These are phyloP conservation scores for Meghimatium bilineatum DNA, from an alignment of 2,888 invertebrate genomes.

Conservation along the genomic window DNA sequence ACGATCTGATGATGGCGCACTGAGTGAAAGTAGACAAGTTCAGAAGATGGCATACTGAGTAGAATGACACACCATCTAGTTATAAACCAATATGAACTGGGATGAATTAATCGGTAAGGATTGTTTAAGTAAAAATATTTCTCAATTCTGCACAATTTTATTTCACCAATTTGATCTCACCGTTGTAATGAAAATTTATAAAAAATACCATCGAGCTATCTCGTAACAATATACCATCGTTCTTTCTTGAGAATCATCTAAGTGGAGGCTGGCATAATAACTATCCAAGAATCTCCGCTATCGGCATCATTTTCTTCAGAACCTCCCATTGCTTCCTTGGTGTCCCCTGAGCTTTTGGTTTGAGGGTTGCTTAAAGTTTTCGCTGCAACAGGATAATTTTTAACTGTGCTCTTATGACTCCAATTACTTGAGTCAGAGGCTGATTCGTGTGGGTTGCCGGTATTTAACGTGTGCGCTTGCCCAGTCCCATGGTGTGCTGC, in stretches of 20 bases:
- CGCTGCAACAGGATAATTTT: not conserved
- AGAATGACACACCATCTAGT: no score
- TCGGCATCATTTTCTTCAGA: conserved; percentile 31
- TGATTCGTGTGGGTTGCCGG: not conserved
- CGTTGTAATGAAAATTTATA: not conserved
- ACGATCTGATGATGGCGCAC: no score
- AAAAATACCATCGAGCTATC: not conserved
- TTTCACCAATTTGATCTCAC: not conserved
- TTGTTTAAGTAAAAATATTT: not conserved
- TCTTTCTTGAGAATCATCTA: not conserved
- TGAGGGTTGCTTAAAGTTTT: not conserved
- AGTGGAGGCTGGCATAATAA: conserved; percentile 10
- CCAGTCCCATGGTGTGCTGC: not conserved
- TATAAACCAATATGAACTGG: no score
- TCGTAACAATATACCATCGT: not conserved
- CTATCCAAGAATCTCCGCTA: conserved; percentile 42
- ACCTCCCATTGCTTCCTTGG: not conserved
- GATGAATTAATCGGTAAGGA: no score
- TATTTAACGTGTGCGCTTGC: not conserved
- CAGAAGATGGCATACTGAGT: no score
- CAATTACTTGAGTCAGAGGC: conserved; percentile 13
- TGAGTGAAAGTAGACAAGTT: no score
- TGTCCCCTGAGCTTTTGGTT: not conserved
- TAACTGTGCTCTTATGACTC: conserved; percentile 14
- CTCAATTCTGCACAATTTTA: not conserved